Conservation (phyloP, 2,797 vertebrate species). For the Arvicola amphibius region DNA sequence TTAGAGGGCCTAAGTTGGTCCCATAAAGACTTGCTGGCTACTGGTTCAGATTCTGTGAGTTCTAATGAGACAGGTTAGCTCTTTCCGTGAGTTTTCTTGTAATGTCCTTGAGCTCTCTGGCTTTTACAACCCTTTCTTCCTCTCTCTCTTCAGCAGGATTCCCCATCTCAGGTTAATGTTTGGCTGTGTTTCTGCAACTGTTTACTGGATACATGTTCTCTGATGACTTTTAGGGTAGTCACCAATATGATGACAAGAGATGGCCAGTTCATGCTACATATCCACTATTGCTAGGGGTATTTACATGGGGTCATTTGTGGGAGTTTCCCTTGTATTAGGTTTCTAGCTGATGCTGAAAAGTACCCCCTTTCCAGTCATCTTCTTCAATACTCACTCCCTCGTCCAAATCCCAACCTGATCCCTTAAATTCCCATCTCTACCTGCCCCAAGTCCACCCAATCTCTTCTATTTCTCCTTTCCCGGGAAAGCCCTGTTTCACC, state of each 20-base stretch:
- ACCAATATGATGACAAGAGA: background rate
- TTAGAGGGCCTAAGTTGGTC: background rate
- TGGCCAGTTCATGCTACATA: background rate
- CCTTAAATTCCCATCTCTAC: background rate
- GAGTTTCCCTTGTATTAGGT: background rate
- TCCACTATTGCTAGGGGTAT: background rate
- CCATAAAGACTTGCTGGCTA: too few relatives aligned
- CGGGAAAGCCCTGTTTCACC: background rate
- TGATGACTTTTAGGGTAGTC: background rate
- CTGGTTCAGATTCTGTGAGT: background rate
- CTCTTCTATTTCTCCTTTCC: background rate
- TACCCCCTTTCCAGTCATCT: background rate
- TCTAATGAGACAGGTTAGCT: background rate
- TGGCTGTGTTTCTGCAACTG: background rate
- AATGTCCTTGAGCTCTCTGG: background rate
- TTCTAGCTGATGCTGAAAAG: background rate
- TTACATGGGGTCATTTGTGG: background rate
- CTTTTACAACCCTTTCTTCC: background rate
- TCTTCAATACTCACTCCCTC: background rate
- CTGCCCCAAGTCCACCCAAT: background rate
- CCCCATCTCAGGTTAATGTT: background rate
- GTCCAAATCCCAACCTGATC: background rate
- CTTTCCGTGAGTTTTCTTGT: background rate
- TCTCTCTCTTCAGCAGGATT: background rate
- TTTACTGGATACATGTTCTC: background rate